A percentile compares a stretch with the other conserved stretches of the same genome.
Evolutionary conservation across 2,797 vertebrate genomes (phyloP).

Genomic region (Gallinago nigripennis): DNA sequence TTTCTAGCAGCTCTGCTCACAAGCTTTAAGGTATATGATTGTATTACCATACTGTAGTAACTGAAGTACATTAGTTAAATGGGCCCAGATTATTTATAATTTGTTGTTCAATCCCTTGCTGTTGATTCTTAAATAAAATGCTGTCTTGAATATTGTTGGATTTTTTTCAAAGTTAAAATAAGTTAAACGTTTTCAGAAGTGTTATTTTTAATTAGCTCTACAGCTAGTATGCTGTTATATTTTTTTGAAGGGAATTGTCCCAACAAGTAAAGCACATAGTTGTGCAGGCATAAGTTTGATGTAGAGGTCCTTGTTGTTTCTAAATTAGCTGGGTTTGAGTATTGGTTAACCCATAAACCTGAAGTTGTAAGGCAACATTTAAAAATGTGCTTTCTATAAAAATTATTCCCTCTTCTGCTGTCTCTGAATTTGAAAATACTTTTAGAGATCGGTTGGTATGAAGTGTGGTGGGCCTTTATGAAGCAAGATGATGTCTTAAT

Average conservation of each 20-base stretch:
- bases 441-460: not conserved
- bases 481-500: not conserved
- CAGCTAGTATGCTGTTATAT: not conserved
- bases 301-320: not conserved
- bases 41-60: not conserved
- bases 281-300: not conserved
- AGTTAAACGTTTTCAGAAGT: not conserved
- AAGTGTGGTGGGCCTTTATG: not conserved
- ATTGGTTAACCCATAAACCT: too few species aligned
- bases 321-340: not conserved
- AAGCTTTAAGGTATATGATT: not conserved
- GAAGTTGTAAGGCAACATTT: not conserved
- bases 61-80: not conserved
- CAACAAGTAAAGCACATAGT: not conserved
- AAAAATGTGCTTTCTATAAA: not conserved
- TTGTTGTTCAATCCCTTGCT: not conserved
- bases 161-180: not conserved
- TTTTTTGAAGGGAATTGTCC: not conserved
- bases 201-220: not conserved
- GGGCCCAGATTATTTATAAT: not conserved
- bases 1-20: not conserved
- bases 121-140: not conserved
- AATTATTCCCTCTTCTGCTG: not conserved
- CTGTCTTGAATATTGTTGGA: not conserved
- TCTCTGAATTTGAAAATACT: not conserved